Conservation (phyloP, 2,888 invertebrate species). For the Sipha maydis region DNA sequence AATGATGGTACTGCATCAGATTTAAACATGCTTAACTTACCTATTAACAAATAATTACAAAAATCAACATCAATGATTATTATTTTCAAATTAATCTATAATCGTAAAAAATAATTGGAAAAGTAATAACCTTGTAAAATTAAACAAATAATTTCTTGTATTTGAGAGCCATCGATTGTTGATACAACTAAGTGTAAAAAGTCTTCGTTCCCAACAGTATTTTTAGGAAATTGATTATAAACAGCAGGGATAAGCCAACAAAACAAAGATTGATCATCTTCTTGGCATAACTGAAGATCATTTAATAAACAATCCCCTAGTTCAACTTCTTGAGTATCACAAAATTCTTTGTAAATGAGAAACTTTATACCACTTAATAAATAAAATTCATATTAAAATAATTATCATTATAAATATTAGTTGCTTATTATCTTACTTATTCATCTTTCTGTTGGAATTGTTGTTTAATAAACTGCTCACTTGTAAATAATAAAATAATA, state of each 20-base stretch:
- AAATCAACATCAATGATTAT: not conserved
- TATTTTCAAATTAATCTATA: too few species aligned
- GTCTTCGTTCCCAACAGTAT: slow-evolving; percentile 87
- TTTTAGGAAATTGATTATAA: slow-evolving; percentile 88
- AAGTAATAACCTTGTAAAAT: slow-evolving; percentile 90
- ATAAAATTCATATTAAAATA: not conserved
- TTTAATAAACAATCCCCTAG: slow-evolving; percentile 78
- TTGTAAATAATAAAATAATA: slow-evolving; percentile 81
- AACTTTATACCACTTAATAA: slow-evolving; percentile 77
- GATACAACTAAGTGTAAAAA: slow-evolving; percentile 90
- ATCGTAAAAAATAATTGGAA: not conserved
- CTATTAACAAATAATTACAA: slow-evolving; percentile 59
- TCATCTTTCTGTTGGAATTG: slow-evolving; percentile 63
- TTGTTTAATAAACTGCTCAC: slow-evolving; percentile 63
- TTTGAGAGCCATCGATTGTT: slow-evolving; percentile 87
- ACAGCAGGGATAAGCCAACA: slow-evolving; percentile 93
- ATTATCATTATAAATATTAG: not conserved
- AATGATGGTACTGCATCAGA: slow-evolving; percentile 80
- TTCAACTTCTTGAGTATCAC: slow-evolving; percentile 81
- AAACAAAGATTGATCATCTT: slow-evolving; percentile 87
- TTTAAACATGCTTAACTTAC: slow-evolving; percentile 79
- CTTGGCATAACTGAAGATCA: slow-evolving; percentile 87
- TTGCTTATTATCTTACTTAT: slow-evolving; percentile 62
- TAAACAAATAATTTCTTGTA: slow-evolving; percentile 90
- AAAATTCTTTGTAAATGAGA: slow-evolving; percentile 88